Evolutionary conservation across 1,140 invertebrate species (phyloP).

Genomic region (Gryon sp.): DNA sequence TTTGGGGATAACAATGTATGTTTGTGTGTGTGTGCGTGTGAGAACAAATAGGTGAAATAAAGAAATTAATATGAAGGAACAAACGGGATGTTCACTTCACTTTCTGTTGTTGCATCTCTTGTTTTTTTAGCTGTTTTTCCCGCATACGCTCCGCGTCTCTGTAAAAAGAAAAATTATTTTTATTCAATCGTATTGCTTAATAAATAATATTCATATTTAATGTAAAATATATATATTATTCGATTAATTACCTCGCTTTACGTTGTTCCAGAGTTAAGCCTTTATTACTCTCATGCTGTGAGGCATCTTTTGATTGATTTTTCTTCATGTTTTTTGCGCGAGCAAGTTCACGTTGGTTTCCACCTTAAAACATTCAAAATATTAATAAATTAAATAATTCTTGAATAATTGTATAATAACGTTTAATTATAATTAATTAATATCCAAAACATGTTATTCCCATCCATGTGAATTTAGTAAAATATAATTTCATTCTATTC

Average conservation of each 20-base stretch:
- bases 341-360: constrained; percentile 86
- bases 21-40: no score
- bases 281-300: constrained; percentile 82
- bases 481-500: no score
- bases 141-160: constrained; percentile 84
- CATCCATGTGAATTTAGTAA: no score
- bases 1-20: no score
- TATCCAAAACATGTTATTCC: no score
- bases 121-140: constrained; percentile 81
- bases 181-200: not conserved
- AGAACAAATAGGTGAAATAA: no score
- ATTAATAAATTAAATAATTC: not conserved
- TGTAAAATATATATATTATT: no score
- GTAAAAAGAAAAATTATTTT: constrained; percentile 52
- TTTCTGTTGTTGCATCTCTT: constrained; percentile 61
- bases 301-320: constrained; percentile 78
- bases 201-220: not conserved
- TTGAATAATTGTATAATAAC: no score
- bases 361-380: constrained; percentile 71
- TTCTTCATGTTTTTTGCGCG: constrained; percentile 84
- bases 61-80: no score
- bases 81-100: no score
- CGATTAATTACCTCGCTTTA: constrained; percentile 79
- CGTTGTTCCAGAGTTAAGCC: constrained; percentile 82
- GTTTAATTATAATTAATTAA: no score